These are phyloP conservation scores for Eristalis intricaria DNA, from an alignment of 2,888 invertebrate species.

Conservation along the genomic window DNA sequence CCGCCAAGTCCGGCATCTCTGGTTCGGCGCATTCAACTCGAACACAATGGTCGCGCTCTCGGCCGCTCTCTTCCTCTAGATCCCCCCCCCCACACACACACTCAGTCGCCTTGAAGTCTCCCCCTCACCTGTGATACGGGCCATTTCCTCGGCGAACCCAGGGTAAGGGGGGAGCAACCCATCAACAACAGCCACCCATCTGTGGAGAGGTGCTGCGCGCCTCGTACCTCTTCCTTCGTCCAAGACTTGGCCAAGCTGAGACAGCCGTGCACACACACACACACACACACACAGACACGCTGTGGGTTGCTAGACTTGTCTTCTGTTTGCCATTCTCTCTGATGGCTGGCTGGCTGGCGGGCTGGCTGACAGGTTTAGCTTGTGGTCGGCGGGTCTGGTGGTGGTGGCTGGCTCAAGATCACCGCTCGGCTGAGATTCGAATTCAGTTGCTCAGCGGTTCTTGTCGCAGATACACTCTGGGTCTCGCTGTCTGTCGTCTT, in stretches of 20 bases:
- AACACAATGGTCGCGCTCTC: neutral
- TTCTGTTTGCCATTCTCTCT: slow-evolving; percentile 1
- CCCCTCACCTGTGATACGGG: slow-evolving; percentile 18
- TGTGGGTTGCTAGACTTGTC: slow-evolving; percentile 23
- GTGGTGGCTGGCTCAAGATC: slow-evolving; percentile 57
- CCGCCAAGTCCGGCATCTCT: neutral
- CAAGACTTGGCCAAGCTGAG: neutral
- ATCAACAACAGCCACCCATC: slow-evolving; percentile 30
- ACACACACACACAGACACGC: too few species aligned
- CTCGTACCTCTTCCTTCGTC: neutral
- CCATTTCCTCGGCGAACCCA: slow-evolving; percentile 30
- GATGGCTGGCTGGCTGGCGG: slow-evolving; percentile 25
- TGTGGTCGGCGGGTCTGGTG: slow-evolving; percentile 40
- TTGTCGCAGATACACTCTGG: slow-evolving; percentile 50
- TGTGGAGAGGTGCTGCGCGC: neutral
- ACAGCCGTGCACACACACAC: neutral
- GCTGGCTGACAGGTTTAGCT: slow-evolving; percentile 63
- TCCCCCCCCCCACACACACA: too few species aligned
- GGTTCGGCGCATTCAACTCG: neutral
- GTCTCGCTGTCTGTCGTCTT: neutral
- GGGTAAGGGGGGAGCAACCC: slow-evolving; percentile 3
- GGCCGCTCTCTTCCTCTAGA: too few species aligned
- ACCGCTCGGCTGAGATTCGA: slow-evolving; percentile 58
- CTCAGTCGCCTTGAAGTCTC: neutral
- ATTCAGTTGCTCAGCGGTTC: slow-evolving; percentile 69